These are phyloP conservation scores for Aphidius colemani DNA, from an alignment of 2,888 invertebrate species.

Conservation along the genomic window DNA sequence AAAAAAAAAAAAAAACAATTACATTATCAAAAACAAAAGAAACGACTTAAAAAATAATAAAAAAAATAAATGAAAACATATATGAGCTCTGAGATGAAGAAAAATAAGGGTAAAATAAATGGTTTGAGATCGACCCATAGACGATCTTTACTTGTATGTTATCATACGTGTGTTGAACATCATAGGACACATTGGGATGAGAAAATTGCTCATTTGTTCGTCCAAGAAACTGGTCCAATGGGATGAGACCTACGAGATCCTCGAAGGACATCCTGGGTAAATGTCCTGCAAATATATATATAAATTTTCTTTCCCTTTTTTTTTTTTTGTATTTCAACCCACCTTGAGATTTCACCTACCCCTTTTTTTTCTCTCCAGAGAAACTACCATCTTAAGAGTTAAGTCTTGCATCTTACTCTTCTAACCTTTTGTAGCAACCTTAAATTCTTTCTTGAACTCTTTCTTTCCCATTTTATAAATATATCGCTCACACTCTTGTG, in stretches of 20 bases:
- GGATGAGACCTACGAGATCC: constrained; percentile 42
- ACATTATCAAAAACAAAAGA: constrained; percentile 1
- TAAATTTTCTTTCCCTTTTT: no score
- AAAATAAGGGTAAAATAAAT: constrained; percentile 23
- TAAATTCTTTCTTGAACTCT: neutral
- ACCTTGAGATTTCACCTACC: constrained; percentile 29
- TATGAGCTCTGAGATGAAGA: constrained; percentile 2
- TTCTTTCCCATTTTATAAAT: constrained; percentile 22
- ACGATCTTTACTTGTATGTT: constrained; percentile 35
- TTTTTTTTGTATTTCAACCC: constrained; percentile 31
- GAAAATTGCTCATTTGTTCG: constrained; percentile 60
- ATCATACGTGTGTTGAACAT: constrained; percentile 55
- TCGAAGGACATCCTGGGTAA: neutral
- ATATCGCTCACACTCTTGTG: constrained; percentile 27
- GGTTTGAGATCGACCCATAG: constrained; percentile 47
- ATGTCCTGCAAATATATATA: neutral
- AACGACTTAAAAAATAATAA: constrained; percentile 22
- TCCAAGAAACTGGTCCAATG: constrained; percentile 29
- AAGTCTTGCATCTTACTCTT: constrained; percentile 32
- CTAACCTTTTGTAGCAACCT: no score
- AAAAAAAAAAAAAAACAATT: neutral
- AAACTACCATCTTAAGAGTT: no score
- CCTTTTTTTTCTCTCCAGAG: constrained; percentile 8
- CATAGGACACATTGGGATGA: constrained; percentile 54
- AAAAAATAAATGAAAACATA: constrained; percentile 18